Evolutionary conservation across 2,888 invertebrate genomes (phyloP).

Genomic region (Drosophila emarginata): DNA sequence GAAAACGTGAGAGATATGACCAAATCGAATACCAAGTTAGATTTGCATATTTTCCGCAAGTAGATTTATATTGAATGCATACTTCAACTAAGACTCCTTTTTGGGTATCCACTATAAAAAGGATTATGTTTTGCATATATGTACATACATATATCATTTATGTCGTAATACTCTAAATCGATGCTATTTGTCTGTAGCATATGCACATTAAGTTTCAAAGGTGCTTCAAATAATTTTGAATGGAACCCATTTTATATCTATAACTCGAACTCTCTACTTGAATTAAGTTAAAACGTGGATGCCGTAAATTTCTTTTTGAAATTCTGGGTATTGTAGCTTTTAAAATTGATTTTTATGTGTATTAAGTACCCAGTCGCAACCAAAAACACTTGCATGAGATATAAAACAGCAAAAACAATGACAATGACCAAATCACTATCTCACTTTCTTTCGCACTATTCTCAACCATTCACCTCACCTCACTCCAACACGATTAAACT

Average conservation of each 20-base stretch:
- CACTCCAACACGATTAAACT: slow-evolving; percentile 25
- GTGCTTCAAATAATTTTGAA: neutral
- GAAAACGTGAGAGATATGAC: neutral
- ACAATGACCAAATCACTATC: slow-evolving; percentile 43
- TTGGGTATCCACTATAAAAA: too few relatives aligned
- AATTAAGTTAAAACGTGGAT: neutral
- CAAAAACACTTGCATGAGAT: slow-evolving; percentile 53
- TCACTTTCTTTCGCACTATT: slow-evolving; percentile 35
- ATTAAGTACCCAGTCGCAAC: neutral
- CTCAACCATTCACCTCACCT: slow-evolving; percentile 25
- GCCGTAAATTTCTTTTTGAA: neutral
- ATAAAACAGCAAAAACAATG: slow-evolving; percentile 18
- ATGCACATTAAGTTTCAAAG: too few relatives aligned
- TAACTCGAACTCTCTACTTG: neutral
- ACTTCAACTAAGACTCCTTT: too few relatives aligned
- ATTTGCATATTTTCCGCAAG: neutral
- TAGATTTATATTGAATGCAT: neutral
- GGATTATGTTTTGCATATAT: too few relatives aligned
- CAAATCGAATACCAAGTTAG: neutral
- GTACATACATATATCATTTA: too few relatives aligned
- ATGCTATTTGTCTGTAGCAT: too few relatives aligned
- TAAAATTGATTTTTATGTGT: slow-evolving; percentile 13
- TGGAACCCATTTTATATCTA: neutral
- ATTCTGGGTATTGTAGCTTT: neutral
- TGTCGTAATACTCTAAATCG: too few relatives aligned